These are phyloP conservation scores for Meleagris gallopavo DNA, from an alignment of 2,113 vertebrate genomes.

Conservation along the genomic window DNA sequence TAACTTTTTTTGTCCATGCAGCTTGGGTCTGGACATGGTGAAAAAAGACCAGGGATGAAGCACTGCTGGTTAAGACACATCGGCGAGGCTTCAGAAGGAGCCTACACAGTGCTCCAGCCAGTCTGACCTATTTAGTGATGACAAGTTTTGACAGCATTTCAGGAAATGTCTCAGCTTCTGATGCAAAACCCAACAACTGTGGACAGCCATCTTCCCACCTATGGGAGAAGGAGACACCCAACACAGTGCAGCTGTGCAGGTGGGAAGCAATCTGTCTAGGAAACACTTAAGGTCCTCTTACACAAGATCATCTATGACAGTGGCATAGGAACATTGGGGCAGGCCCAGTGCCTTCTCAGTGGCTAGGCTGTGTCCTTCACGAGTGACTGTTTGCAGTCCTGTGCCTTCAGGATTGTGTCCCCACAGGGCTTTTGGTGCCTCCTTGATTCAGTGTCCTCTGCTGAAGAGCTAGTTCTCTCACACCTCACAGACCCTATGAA, in stretches of 20 bases:
- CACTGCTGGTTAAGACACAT: neutral
- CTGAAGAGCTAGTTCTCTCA: neutral
- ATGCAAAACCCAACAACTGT: neutral
- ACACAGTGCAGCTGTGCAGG: rapidly evolving
- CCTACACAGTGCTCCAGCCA: neutral
- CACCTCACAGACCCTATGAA: rapidly evolving
- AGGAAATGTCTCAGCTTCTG: neutral
- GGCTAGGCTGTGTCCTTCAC: neutral
- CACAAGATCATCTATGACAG: neutral
- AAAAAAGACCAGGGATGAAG: neutral
- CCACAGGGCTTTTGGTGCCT: neutral
- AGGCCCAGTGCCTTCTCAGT: neutral
- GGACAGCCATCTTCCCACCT: neutral
- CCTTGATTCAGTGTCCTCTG: neutral
- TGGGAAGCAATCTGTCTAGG: neutral
- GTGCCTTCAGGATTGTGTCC: neutral
- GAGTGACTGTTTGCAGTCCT: neutral
- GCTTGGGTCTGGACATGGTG: neutral
- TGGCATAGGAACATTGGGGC: neutral
- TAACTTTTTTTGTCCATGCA: neutral
- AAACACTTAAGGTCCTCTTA: neutral
- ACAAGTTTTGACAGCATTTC: constrained; percentile 32
- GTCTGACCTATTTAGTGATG: constrained; percentile 4
- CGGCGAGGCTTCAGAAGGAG: neutral
- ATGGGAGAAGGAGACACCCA: neutral